phyloP scores from a whole-genome alignment of 2,797 vertebrate species.

The Vireo griseus region DNA sequence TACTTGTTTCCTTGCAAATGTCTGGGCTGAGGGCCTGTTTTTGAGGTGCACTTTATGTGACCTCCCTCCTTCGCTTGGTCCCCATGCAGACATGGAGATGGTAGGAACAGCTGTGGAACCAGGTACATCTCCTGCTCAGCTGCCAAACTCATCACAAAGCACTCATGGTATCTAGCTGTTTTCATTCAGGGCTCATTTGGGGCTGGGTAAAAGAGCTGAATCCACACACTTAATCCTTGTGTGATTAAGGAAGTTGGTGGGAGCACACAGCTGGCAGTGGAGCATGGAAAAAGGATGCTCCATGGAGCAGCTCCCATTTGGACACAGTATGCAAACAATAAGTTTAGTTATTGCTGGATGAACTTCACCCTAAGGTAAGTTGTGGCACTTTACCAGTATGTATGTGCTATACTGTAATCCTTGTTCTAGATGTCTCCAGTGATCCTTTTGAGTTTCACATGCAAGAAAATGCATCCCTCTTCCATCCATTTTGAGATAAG shows the following conservation, averaged over 20 bases:
- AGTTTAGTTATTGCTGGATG: not conserved
- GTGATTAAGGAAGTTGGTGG: not conserved
- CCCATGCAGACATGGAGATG: not conserved
- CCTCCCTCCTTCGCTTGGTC: not conserved
- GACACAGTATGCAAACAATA: too few species aligned
- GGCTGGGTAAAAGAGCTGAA: not conserved
- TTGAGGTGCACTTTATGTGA: not conserved
- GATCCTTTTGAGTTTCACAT: not conserved
- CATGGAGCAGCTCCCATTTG: not conserved
- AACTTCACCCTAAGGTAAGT: not conserved
- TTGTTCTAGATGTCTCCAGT: not conserved
- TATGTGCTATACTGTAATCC: not conserved
- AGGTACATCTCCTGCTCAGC: not conserved
- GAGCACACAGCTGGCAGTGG: not conserved
- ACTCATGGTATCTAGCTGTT: not conserved
- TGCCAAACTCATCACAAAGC: not conserved
- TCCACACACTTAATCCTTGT: not conserved
- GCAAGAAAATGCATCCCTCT: not conserved
- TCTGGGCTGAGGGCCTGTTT: not conserved
- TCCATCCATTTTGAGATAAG: not conserved
- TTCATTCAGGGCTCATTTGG: not conserved
- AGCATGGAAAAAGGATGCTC: not conserved
- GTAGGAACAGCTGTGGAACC: not conserved
- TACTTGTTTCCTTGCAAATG: not conserved
- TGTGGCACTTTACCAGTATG: not conserved